A percentile compares a stretch with the other conserved stretches of the same genome.
Evolutionary conservation across 2,888 invertebrate genomes (phyloP).

Genomic region (Entomobrya proxima): DNA sequence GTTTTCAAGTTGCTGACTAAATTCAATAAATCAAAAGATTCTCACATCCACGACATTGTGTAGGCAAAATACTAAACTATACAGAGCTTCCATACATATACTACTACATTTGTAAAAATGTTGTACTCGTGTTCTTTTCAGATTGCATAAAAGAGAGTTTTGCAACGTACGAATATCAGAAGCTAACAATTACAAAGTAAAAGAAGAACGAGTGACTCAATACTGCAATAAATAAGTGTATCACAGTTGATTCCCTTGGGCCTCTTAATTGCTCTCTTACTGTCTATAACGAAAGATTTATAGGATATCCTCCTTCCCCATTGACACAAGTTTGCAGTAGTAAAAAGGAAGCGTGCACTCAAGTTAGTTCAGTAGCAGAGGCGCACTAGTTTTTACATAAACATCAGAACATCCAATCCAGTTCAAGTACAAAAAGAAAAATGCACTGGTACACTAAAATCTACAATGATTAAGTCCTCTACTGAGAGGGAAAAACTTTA

Average conservation of each 20-base stretch:
- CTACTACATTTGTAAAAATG: too few species aligned
- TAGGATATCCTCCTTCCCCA: slow-evolving; percentile 49
- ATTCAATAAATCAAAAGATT: too few species aligned
- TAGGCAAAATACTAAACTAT: too few species aligned
- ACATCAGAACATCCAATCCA: not conserved
- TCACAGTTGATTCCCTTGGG: slow-evolving; percentile 61
- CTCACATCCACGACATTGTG: too few species aligned
- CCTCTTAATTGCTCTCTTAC: slow-evolving; percentile 66
- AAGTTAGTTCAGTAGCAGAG: not conserved
- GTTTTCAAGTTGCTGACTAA: too few species aligned
- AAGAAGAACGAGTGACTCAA: not conserved
- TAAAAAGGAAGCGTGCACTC: not conserved
- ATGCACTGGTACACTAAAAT: not conserved
- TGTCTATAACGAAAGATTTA: slow-evolving; percentile 64
- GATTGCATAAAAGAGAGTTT: too few species aligned
- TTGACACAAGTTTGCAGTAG: slow-evolving; percentile 17
- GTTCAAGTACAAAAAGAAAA: not conserved
- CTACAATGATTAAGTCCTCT: not conserved
- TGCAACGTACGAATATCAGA: not conserved
- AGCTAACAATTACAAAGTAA: not conserved
- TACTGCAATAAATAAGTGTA: slow-evolving; percentile 52
- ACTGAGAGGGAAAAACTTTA: not conserved
- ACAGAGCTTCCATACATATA: too few species aligned
- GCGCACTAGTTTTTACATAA: not conserved
- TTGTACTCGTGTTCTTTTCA: too few species aligned